These are phyloP conservation scores for Cinara cedri DNA, from an alignment of 2,888 invertebrate genomes.

Conservation along the genomic window DNA sequence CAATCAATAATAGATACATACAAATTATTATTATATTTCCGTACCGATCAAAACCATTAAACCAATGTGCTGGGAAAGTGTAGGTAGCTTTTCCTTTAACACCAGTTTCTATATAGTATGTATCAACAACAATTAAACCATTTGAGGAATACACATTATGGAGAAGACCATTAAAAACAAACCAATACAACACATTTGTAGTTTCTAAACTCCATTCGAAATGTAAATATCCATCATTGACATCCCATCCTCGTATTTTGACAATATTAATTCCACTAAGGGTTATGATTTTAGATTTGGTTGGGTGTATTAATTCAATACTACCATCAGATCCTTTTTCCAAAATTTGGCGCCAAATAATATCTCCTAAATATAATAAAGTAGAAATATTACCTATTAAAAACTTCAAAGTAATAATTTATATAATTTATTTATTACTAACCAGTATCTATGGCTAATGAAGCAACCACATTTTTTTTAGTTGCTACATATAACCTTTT, in stretches of 20 bases:
- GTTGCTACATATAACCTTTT: conserved; percentile 82
- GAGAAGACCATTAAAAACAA: conserved; percentile 55
- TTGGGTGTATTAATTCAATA: conserved; percentile 71
- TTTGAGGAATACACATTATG: conserved; percentile 38
- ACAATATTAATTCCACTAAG: conserved; percentile 77
- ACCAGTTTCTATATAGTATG: conserved; percentile 45
- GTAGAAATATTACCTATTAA: conserved; percentile 33
- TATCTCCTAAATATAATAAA: conserved; percentile 67
- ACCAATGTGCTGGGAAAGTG: conserved; percentile 28
- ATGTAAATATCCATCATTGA: conserved; percentile 73
- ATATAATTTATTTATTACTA: conserved; percentile 59
- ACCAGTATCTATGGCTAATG: conserved; percentile 80
- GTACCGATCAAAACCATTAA: conserved; percentile 38
- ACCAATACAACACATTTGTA: conserved; percentile 55
- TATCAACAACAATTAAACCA: conserved; percentile 25
- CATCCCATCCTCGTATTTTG: conserved; percentile 80
- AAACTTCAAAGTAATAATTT: conserved; percentile 54
- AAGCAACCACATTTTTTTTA: conserved; percentile 85
- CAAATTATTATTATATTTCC: background rate
- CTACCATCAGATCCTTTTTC: conserved; percentile 71
- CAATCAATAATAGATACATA: background rate
- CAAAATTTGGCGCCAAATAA: conserved; percentile 83
- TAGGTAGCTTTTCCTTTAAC: conserved; percentile 38
- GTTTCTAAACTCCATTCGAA: conserved; percentile 72
- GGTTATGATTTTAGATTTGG: conserved; percentile 73